These are phyloP conservation scores for Myotis myotis DNA, from an alignment of 2,797 vertebrate genomes.

Conservation along the genomic window DNA sequence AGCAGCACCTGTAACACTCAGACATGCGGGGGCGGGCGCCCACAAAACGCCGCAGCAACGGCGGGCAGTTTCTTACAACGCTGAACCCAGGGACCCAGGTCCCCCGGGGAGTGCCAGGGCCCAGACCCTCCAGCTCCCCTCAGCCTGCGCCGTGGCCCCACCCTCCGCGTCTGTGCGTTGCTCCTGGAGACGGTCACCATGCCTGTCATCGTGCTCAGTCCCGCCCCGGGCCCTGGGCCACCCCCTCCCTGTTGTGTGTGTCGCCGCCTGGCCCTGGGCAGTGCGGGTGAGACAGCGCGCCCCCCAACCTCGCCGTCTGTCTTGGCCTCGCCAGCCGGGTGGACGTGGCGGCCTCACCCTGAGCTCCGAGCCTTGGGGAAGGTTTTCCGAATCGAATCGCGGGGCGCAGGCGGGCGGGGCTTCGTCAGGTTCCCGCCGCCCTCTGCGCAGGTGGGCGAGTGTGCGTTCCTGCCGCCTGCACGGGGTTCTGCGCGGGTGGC, in stretches of 20 bases:
- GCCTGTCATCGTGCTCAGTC: too few relatives aligned
- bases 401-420: neutral
- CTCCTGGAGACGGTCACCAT: rapidly evolving
- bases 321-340: neutral
- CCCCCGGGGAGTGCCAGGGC: rapidly evolving
- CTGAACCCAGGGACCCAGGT: too few relatives aligned
- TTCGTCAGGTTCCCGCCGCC: too few relatives aligned
- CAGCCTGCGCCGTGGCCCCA: neutral
- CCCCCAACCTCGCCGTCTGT: neutral
- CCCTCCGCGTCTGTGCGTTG: rapidly evolving
- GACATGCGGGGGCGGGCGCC: rapidly evolving
- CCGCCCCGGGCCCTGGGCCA: rapidly evolving
- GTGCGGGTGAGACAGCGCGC: rapidly evolving
- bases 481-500: rapidly evolving
- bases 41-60: rapidly evolving
- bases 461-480: neutral
- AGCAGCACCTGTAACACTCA: too few relatives aligned
- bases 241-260: rapidly evolving
- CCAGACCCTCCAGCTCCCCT: rapidly evolving
- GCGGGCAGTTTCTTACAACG: too few relatives aligned
- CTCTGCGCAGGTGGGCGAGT: too few relatives aligned
- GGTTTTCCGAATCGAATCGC: neutral
- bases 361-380: rapidly evolving
- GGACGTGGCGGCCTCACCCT: rapidly evolving
- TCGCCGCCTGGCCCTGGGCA: rapidly evolving